Base-by-base conservation (phyloP, 2,888 invertebrate species). In the Hyppa rectilinea region DNA sequence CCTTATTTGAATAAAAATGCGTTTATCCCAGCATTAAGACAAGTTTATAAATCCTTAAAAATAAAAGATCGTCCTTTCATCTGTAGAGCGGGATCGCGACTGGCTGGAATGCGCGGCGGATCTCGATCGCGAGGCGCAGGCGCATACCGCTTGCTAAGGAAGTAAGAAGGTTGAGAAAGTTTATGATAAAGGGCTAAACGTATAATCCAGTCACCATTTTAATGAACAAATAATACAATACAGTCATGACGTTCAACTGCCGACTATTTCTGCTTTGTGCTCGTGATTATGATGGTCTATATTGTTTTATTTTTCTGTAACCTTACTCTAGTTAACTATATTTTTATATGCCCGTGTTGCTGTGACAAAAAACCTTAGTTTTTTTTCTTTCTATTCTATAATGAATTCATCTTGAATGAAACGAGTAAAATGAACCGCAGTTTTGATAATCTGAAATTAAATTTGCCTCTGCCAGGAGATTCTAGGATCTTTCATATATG, bases 101-200 rank as follows among this genome's bases (percentile, higher is more conserved):
- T 76, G 82, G 52, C 47, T 69, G 83, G 85, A 85, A 84, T 85
- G 85, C 67, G 82, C 77, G 31, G 64, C 55, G 56, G 75, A 75
- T 71, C 66, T 71, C 64, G 58, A 67, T 69, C 65, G 70, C 65
- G 73, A 63, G 63, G 68, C 78, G 71, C 76, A 31, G 76, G 74
- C 81, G 76, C 75, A 71, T 76, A 12, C 14, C 63, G 20, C 2
- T 4, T 0, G 17, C 5, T 29, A 75, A 17, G 26, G 9, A 45
- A 45, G 20, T 23, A 10, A 60, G 71, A 66, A 80, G 55, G 56
- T 45, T 26, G 12, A 56, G 9, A 14, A 34, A 36, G 2, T 4
- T 50, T 12, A 49, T 17, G 17, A 6, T 14, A 23, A 56, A 49
- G 1, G 2, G 10, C 17, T 29, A 17, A 56, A 59, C 4, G 6